phyloP scores from a whole-genome alignment of 2,888 invertebrate genomes.

The Metalampra italica region DNA sequence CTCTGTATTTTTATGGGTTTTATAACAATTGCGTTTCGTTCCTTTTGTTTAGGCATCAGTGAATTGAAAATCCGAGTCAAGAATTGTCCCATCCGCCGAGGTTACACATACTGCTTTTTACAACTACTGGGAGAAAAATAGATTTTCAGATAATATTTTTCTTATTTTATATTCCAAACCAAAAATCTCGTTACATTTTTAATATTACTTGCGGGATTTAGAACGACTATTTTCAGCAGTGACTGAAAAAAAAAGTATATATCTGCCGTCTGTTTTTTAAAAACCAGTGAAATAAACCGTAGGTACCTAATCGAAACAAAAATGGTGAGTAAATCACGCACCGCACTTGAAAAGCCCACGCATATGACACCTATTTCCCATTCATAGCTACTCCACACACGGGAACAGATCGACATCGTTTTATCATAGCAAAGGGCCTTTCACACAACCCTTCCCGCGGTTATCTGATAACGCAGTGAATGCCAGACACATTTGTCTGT shows the following conservation, averaged over 20 bases:
- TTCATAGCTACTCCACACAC: slow-evolving; percentile 65
- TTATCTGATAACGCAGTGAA: slow-evolving; percentile 73
- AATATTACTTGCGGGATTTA: no score
- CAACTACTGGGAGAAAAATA: no score
- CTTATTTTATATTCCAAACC: no score
- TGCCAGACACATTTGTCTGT: slow-evolving; percentile 71
- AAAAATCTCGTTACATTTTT: no score
- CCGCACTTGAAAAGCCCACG: slow-evolving; percentile 43
- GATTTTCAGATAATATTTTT: no score
- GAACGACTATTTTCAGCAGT: no score
- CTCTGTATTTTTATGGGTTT: slow-evolving; percentile 69
- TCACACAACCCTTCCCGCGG: slow-evolving; percentile 64
- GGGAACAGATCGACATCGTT: slow-evolving; percentile 64
- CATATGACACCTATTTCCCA: slow-evolving; percentile 63
- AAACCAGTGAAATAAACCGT: background rate
- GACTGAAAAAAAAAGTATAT: no score
- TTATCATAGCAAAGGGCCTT: slow-evolving; percentile 61
- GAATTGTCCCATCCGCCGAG: no score
- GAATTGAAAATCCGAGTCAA: no score
- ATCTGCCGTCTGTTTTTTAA: background rate
- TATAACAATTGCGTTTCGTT: slow-evolving; percentile 60
- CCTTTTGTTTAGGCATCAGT: slow-evolving; percentile 46
- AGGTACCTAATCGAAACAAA: no score
- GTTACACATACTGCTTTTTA: no score
- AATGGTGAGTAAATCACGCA: slow-evolving; percentile 16